phyloP scores from a whole-genome alignment of 2,113 vertebrate genomes.

The Gnathonemus echidnorhynchus region DNA sequence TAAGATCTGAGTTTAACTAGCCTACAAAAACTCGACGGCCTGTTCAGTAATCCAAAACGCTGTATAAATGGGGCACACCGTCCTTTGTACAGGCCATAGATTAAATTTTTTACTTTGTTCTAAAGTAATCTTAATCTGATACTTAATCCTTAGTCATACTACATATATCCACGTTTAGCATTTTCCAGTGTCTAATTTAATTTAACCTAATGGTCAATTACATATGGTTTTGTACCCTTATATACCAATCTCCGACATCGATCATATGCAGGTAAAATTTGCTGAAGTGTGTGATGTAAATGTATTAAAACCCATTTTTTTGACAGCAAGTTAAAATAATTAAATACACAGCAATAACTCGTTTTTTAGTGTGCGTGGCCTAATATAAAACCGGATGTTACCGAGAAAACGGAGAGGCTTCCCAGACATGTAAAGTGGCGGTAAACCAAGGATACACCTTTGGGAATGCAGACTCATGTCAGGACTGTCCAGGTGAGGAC shows the following conservation, averaged over 20 bases:
- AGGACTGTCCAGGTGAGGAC: neutral
- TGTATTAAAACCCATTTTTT: neutral
- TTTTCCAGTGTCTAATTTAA: neutral
- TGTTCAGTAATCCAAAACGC: neutral
- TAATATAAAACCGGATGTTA: neutral
- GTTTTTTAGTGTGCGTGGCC: neutral
- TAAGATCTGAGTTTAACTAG: neutral
- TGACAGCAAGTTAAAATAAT: neutral
- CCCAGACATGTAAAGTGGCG: neutral
- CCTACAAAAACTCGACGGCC: neutral
- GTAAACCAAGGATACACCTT: neutral
- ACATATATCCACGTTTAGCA: neutral
- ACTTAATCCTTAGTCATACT: neutral
- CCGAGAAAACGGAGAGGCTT: neutral
- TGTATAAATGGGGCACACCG: neutral
- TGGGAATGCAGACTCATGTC: neutral
- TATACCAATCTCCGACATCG: neutral
- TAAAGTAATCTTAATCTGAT: neutral
- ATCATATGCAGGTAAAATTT: neutral
- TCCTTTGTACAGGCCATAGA: neutral
- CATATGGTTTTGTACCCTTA: neutral
- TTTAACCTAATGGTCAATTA: neutral
- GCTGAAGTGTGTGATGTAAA: neutral
- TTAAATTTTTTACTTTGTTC: neutral
- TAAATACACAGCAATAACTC: neutral